Conservation (phyloP, 2,888 invertebrate genomes). For the Troides oblongomaculatus region DNA sequence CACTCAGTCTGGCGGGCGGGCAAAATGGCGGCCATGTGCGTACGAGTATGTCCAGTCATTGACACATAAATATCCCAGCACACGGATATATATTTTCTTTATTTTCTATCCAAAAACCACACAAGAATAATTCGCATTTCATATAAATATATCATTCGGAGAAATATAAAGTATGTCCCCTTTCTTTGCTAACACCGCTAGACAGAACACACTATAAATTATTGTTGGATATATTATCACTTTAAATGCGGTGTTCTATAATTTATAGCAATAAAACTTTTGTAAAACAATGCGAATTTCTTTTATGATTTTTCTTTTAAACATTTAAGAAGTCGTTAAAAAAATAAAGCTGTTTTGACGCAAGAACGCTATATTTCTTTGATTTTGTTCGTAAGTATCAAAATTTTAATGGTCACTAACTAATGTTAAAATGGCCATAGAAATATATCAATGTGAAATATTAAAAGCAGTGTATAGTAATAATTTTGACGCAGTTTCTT, state of each 20-base stretch:
- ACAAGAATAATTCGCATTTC: neutral
- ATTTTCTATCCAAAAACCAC: constrained; percentile 4
- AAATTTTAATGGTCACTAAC: too few relatives aligned
- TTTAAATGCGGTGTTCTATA: neutral
- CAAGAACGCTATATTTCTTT: neutral
- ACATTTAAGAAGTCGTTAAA: neutral
- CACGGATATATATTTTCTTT: neutral
- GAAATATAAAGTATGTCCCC: neutral
- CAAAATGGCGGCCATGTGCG: constrained; percentile 41
- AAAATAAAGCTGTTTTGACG: neutral
- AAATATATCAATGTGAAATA: too few relatives aligned
- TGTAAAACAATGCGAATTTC: neutral
- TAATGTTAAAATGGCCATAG: too few relatives aligned
- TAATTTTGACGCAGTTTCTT: too few relatives aligned
- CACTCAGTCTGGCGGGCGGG: constrained; percentile 62
- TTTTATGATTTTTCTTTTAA: neutral
- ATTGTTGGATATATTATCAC: neutral
- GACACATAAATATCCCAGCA: constrained; percentile 19
- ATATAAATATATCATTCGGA: constrained; percentile 2
- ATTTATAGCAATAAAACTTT: neutral
- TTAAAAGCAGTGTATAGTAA: too few relatives aligned
- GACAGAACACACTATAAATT: neutral
- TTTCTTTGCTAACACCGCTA: neutral
- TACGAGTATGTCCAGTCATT: constrained; percentile 10
- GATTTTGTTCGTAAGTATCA: neutral